These are phyloP conservation scores for Euspilapteryx auroguttella DNA, from an alignment of 2,888 invertebrate genomes.

Conservation along the genomic window DNA sequence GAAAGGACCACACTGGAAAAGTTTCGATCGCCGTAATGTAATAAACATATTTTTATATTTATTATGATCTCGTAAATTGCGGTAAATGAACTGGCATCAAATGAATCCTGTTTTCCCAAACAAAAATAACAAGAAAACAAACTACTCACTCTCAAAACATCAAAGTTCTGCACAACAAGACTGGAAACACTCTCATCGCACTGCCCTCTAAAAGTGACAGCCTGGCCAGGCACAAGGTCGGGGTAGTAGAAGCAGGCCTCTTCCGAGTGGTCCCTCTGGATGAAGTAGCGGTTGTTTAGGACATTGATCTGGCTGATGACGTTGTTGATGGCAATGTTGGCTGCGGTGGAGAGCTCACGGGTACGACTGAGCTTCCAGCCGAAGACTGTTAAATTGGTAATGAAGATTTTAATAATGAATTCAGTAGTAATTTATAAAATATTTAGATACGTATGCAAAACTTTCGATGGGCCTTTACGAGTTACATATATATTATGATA, in stretches of 20 bases:
- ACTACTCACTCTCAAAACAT: constrained; percentile 17
- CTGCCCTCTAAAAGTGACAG: constrained; percentile 21
- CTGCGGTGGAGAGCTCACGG: constrained; percentile 12
- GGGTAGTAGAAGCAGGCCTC: constrained; percentile 26
- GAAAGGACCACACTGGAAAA: no score
- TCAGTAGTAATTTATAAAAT: no score
- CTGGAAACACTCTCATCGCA: constrained; percentile 19
- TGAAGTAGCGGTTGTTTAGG: constrained; percentile 17
- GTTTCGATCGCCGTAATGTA: no score
- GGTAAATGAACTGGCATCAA: no score
- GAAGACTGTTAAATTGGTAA: constrained; percentile 11
- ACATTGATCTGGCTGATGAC: constrained; percentile 15
- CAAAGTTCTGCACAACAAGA: constrained; percentile 16
- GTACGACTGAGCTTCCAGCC: constrained; percentile 28
- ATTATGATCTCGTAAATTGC: no score
- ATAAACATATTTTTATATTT: no score
- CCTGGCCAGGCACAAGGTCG: constrained; percentile 13
- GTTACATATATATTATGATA: no score
- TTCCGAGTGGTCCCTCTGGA: constrained; percentile 13
- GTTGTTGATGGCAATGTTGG: constrained; percentile 13
- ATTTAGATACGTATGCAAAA: no score
- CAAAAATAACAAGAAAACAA: no score
- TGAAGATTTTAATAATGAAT: no score
- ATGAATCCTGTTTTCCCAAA: no score
- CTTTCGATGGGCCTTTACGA: no score